phyloP scores from a whole-genome alignment of 1,140 invertebrate genomes.

The Hirudo medicinalis region DNA sequence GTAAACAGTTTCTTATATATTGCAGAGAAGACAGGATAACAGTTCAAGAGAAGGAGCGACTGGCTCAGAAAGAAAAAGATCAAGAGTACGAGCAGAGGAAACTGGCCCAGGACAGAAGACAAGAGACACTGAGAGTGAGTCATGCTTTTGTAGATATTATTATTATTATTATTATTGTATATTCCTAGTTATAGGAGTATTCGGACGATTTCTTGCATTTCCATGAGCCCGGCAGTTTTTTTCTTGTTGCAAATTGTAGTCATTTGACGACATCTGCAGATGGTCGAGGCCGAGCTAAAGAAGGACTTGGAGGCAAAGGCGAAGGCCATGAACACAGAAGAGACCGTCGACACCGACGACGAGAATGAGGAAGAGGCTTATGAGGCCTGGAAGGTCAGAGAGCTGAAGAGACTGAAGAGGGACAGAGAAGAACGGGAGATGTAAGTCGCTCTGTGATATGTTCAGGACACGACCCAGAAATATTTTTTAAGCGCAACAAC shows the following conservation, averaged over 20 bases:
- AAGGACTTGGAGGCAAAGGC: constrained; percentile 41
- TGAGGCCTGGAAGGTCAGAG: constrained; percentile 85
- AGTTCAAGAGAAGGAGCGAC: constrained; percentile 80
- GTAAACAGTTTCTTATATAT: constrained; percentile 14
- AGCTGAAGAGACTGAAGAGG: constrained; percentile 85
- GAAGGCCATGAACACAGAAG: constrained; percentile 52
- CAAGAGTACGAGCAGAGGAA: constrained; percentile 61
- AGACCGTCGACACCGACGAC: constrained; percentile 86
- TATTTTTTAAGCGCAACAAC: constrained; percentile 24
- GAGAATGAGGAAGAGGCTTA: constrained; percentile 96
- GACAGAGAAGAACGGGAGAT: constrained; percentile 84
- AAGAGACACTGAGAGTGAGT: constrained; percentile 64
- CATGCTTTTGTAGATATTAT: background rate
- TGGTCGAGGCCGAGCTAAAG: constrained; percentile 73
- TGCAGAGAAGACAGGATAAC: constrained; percentile 71
- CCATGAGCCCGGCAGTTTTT: background rate
- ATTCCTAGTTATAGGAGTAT: no score
- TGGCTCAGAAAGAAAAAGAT: constrained; percentile 69
- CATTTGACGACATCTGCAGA: constrained; percentile 36
- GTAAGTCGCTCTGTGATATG: constrained; percentile 45
- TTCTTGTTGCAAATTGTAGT: background rate
- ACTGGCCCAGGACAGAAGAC: constrained; percentile 64
- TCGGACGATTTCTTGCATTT: background rate
- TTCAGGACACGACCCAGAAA: constrained; percentile 16
- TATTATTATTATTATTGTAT: constrained; percentile 6